phyloP scores from a whole-genome alignment of 53 echinoderm and acorn worm species.

The Echinometra lucunter region DNA sequence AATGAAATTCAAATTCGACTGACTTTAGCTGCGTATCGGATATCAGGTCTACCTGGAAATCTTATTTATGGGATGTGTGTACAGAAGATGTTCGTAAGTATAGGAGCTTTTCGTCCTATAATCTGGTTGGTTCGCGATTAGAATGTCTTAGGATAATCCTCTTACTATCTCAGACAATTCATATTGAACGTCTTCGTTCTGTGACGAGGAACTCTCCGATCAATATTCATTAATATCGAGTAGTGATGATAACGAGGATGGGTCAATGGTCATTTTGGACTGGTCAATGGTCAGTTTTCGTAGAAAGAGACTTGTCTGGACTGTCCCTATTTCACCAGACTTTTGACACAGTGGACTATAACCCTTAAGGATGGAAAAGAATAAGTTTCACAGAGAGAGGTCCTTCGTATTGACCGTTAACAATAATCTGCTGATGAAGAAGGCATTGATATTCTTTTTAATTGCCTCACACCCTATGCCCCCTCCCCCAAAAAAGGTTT shows the following conservation, averaged over 20 bases:
- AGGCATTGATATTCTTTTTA: neutral
- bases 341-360: no score
- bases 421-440: neutral
- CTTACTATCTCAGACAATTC: neutral
- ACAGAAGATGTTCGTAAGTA: neutral
- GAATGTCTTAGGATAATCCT: neutral
- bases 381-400: neutral
- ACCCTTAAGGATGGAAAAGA: neutral
- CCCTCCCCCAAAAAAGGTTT: neutral
- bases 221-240: slow-evolving; percentile 6
- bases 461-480: neutral
- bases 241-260: neutral
- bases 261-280: neutral
- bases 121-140: neutral
- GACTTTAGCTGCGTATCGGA: neutral
- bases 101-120: neutral
- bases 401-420: neutral
- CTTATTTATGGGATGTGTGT: neutral
- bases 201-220: neutral
- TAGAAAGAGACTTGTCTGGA: neutral
- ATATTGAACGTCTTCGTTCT: neutral
- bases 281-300: neutral
- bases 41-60: neutral
- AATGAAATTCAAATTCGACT: no score
- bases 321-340: neutral